Base-by-base conservation (phyloP, 2,888 invertebrate species). In the Pyrrhia umbra region DNA sequence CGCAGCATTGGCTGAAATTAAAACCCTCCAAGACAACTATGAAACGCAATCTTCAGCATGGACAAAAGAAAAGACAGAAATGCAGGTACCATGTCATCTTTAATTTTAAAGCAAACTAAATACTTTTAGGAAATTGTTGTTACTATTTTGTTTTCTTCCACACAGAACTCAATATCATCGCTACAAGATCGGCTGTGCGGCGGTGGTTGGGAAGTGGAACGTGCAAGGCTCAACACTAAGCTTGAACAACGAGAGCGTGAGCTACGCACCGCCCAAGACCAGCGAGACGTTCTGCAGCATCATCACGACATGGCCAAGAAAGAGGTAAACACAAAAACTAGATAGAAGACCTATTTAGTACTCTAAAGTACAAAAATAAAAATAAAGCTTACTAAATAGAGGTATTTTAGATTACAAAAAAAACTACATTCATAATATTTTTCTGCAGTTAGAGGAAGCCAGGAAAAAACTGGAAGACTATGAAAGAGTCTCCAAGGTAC, bases 391-490 rank as follows among this genome's bases (percentile, higher is more conserved):
- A n/a, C n/a, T n/a, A n/a, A n/a, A n/a, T n/a, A n/a, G n/a, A n/a
- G n/a, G n/a, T n/a, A n/a, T n/a, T n/a, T n/a, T n/a, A n/a, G n/a
- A n/a, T n/a, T n/a, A n/a, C n/a, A n/a, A n/a, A n/a, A 40, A 16
- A 8, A 54, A 21, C 8, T 43, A n/a, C n/a, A n/a, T n/a, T n/a
- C n/a, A n/a, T n/a, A n/a, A n/a, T 21, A 47, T 20, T 13, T 10
- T 21, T 34, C 45, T 16, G 8, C 18, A 97, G 96, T 96, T 97
- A 85, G 98, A 98, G 77, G 98, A 98, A 85, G 91, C 97, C 2
- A 96, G 96, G 75, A 95, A 96, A 79, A 98, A 98, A 87, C 88
- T 98, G 30, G 98, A 97, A 84, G 98, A 98, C 89, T 98, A 97
- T 87, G 97, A 97, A 85, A 97, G 97, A 87, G 97, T 98, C 2